phyloP scores from a whole-genome alignment of 2,888 invertebrate species.

The Synanthedon formicaeformis region DNA sequence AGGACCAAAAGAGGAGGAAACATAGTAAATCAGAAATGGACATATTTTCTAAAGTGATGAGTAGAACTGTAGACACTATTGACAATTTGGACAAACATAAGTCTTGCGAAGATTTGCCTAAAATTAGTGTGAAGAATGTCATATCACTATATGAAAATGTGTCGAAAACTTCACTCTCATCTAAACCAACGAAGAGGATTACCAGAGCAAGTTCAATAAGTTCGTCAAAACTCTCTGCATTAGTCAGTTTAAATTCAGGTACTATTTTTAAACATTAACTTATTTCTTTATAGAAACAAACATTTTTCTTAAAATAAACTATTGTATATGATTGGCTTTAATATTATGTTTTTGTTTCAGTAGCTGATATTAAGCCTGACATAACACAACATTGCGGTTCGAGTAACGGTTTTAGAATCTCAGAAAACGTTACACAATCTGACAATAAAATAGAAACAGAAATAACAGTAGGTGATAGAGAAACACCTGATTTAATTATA shows the following conservation, averaged over 20 bases:
- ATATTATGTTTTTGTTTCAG: conserved; percentile 7
- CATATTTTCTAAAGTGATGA: conserved; percentile 48
- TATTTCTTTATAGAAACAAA: not conserved
- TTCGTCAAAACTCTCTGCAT: conserved; percentile 23
- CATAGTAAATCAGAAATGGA: conserved; percentile 62
- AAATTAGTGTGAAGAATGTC: conserved; percentile 53
- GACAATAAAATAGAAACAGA: not conserved
- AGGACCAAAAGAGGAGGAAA: conserved; percentile 14
- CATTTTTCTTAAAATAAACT: too few species aligned
- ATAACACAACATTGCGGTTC: conserved; percentile 5
- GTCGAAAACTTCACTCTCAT: conserved; percentile 29
- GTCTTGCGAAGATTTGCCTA: conserved; percentile 57
- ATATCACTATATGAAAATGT: conserved; percentile 57
- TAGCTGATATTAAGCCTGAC: conserved; percentile 11
- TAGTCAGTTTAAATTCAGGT: conserved; percentile 46
- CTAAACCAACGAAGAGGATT: conserved; percentile 21
- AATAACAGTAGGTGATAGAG: conserved; percentile 18
- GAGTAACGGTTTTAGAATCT: not conserved
- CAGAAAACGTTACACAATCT: conserved; percentile 1
- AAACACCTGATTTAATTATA: conserved; percentile 20
- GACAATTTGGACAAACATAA: conserved; percentile 50
- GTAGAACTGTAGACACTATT: conserved; percentile 15
- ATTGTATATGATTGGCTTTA: not conserved
- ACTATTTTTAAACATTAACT: conserved; percentile 7
- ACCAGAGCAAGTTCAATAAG: conserved; percentile 24